A percentile compares a stretch with the other conserved stretches of the same genome.
phyloP scores from a whole-genome alignment of 1,140 invertebrate genomes.

The Drosophila pandora region DNA sequence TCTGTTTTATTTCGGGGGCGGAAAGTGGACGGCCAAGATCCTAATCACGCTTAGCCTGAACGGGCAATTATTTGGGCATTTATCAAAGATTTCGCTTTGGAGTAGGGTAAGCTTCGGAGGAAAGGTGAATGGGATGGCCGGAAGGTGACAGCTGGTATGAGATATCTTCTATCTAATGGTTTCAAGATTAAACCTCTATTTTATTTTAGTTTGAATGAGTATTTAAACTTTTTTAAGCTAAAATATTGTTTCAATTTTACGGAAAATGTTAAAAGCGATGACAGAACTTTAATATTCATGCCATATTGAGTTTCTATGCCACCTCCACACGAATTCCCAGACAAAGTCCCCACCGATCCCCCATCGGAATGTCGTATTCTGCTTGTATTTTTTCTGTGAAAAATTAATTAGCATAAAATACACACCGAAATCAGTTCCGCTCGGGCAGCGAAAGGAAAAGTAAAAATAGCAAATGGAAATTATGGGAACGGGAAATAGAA shows the following conservation, averaged over 20 bases:
- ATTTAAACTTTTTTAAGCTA: too few species aligned
- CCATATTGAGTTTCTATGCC: not conserved
- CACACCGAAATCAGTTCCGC: constrained; percentile 39
- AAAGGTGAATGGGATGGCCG: constrained; percentile 1
- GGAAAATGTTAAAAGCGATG: not conserved
- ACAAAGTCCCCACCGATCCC: constrained; percentile 1
- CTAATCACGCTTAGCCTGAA: constrained; percentile 43
- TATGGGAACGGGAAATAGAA: constrained; percentile 26
- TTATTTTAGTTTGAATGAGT: not conserved
- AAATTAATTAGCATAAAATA: constrained; percentile 66
- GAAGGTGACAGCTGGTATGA: constrained; percentile 30
- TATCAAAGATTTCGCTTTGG: constrained; percentile 36
- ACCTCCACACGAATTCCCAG: not conserved
- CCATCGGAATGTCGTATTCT: not conserved
- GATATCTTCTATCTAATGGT: constrained; percentile 15
- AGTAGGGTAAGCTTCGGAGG: constrained; percentile 9
- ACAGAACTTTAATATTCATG: not conserved
- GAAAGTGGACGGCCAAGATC: constrained; percentile 32
- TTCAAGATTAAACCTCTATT: not conserved
- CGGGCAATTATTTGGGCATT: constrained; percentile 53
- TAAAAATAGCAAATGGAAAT: constrained; percentile 40
- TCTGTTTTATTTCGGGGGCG: not conserved
- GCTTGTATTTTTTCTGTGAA: constrained; percentile 14
- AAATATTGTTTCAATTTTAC: too few species aligned
- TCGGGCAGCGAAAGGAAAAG: constrained; percentile 25